Evolutionary conservation across 2,888 invertebrate species (phyloP).

Genomic region (Smittia aterrima): DNA sequence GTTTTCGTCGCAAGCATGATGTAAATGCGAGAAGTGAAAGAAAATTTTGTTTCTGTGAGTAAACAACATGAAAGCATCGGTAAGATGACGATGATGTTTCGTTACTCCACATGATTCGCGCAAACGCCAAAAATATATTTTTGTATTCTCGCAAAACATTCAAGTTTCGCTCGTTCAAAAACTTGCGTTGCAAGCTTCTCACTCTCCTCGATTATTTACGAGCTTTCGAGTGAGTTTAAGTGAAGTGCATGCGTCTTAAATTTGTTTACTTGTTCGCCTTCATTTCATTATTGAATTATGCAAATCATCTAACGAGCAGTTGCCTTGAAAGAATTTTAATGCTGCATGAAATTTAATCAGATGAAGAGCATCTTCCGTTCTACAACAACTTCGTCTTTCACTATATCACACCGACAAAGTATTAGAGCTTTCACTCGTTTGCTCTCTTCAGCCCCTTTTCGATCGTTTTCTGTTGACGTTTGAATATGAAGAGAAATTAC

Average conservation of each 20-base stretch:
- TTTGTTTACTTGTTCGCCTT: not conserved
- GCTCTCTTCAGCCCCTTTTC: not conserved
- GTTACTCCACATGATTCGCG: not conserved
- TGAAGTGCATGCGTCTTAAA: not conserved
- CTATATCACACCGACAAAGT: not conserved
- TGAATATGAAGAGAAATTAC: conserved; percentile 15
- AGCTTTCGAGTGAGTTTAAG: too few species aligned
- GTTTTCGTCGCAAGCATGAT: not conserved
- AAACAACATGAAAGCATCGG: not conserved
- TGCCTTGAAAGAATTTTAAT: not conserved
- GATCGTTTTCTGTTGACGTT: not conserved
- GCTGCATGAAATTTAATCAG: not conserved
- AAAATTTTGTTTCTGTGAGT: not conserved
- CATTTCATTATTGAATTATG: not conserved
- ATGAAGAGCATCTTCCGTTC: not conserved
- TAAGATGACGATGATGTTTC: not conserved
- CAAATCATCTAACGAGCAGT: not conserved
- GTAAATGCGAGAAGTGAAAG: not conserved
- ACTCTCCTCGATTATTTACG: not conserved
- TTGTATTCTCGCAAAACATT: not conserved
- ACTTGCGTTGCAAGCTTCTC: not conserved
- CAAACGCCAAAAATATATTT: not conserved
- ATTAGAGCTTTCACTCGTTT: not conserved
- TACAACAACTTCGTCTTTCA: not conserved
- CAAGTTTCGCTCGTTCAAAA: too few species aligned